These are phyloP conservation scores for Procambarus virginalis DNA, from an alignment of 1,140 invertebrate species.

Conservation along the genomic window DNA sequence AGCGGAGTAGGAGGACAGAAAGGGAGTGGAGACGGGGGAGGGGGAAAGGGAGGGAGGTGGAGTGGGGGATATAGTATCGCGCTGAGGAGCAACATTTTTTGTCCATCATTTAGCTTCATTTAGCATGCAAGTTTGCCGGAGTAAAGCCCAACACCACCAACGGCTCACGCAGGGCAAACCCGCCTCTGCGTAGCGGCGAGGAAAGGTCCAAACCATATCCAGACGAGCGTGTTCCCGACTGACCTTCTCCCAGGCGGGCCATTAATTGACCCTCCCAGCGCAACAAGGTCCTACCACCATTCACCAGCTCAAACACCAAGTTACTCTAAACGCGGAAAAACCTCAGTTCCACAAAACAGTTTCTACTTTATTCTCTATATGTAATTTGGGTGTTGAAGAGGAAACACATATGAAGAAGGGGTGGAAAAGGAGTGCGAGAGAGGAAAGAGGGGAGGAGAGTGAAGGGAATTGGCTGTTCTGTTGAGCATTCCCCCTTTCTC, in stretches of 20 bases:
- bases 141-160: not conserved
- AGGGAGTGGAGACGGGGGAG: not conserved
- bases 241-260: constrained; percentile 46
- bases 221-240: not conserved
- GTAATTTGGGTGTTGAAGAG: no score
- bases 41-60: no score
- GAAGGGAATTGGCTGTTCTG: no score
- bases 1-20: not conserved
- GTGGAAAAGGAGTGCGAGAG: not conserved
- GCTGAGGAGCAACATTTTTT: constrained; percentile 47
- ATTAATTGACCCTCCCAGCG: constrained; percentile 44
- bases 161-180: not conserved
- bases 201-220: not conserved
- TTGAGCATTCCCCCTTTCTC: no score
- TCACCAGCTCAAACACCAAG: no score
- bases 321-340: no score
- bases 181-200: not conserved
- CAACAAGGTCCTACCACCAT: constrained; percentile 20
- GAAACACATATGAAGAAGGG: not conserved
- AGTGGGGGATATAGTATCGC: constrained; percentile 1
- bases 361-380: no score
- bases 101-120: constrained; percentile 63
- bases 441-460: no score
- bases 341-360: no score
- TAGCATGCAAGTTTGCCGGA: constrained; percentile 42